Base-by-base conservation (phyloP, 2,888 invertebrate species). In the Anthophora plumipes region DNA sequence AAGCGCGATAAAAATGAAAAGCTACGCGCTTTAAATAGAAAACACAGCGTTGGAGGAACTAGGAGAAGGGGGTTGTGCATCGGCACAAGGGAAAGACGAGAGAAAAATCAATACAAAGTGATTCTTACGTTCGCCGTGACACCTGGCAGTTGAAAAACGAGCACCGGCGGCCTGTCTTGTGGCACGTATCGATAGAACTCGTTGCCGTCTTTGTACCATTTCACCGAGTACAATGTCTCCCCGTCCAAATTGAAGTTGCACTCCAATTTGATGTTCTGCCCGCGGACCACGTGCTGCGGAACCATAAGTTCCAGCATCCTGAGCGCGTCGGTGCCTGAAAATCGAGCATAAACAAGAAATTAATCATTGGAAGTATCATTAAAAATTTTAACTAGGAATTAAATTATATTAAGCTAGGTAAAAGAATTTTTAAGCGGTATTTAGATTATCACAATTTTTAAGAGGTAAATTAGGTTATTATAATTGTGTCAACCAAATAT, bases 191-290 rank as follows among this genome's bases (percentile, higher is more conserved):
- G 95, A 94, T 97, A 98, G 94, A 98, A 97, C 94, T 98, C 98
- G 93, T 97, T 96, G 85, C 97, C 97, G 92, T 97, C 97, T 93
- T 97, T 98, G 94, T 98, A 98, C 98, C 98, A 98, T 94, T 98
- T 98, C 90, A 98, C 97, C 46, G 97, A 97, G 94, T 98, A 98
- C 63, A 98, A 94, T 66, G 96, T 95, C 93, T 98, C 97, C 5
- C 96, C 96, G 88, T 97, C 97, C 92, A 98, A 94, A 93, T 97
- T 96, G 94, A 97, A 98, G 92, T 96, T 96, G 94, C 98, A 98
- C 92, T 97, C 96, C 88, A 98, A 94, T 75, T 95, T 94, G 52
- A 97, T 97, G 88, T 96, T 96, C 91, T 97, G 96, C 89, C 97
- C 96, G 83, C 97, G 95, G 78, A 97, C 96, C 87, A 97, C 97